Evolutionary conservation across 2,113 vertebrate species (phyloP), one percentile per base, ranked within the genome.

Genomic region (Sturnira hondurensis): DNA sequence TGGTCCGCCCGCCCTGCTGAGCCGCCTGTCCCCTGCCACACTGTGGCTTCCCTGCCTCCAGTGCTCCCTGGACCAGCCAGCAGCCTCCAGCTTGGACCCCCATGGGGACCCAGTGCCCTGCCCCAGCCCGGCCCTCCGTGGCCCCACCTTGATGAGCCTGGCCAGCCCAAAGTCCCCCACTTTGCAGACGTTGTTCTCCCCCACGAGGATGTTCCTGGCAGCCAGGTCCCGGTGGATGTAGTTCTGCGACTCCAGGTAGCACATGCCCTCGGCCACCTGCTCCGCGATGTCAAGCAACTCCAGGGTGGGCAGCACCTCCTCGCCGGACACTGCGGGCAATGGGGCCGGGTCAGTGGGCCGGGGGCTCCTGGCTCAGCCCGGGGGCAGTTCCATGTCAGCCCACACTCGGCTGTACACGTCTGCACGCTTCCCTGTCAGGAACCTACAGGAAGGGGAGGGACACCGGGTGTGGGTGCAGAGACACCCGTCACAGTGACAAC

Each of bases 151-250:
- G 93, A 99, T 98, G 41, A 99, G 91, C 85, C 99, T 94, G 94
- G 99, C 99, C 94, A 99, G 97, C 70, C 99, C 99, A 7, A 99
- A 99, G 97, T 99, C 99, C 0, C 99, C 99, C 71, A 99, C 99
- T 97, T 99, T 99, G 96, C 99, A 99, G 95, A 98, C 97, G 93
- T 98, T 98, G 95, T 99, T 98, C 3, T 98, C 98, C 26, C 99
- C 98, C 20, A 99, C 98, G 3, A 99, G 98, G 68, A 99, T 98
- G 33, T 99, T 99, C 76, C 99, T 98, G 24, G 99, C 99, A 0
- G 99, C 99, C 96, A 99, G 94, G 87, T 99, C 99, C 88, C 99
- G 97, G 96, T 99, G 99, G 95, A 99, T 98, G 85, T 98, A 99
- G 20, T 99, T 99, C 50, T 98, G 93, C 0, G 98, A 97, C 78